Evolutionary conservation across 2,113 vertebrate genomes (phyloP).

Genomic region (Myotis brandtii): DNA sequence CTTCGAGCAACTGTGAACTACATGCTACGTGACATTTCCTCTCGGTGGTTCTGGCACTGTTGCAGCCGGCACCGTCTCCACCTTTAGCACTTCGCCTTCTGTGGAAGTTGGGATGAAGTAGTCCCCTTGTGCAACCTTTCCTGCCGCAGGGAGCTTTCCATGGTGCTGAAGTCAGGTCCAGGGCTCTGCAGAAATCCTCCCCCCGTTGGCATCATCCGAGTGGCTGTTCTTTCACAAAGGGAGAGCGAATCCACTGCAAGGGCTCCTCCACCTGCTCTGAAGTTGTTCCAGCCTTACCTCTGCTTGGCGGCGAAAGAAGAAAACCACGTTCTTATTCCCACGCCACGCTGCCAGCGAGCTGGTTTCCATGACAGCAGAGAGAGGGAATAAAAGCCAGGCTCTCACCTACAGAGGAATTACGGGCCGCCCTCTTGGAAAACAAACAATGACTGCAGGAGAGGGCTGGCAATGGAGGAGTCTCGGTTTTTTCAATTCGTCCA

Average conservation of each 20-base stretch:
- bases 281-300: neutral
- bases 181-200: neutral
- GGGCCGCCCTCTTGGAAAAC: slow-evolving; percentile 53
- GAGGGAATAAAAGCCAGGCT: slow-evolving; percentile 50
- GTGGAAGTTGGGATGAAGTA: neutral
- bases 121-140: neutral
- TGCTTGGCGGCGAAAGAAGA: neutral
- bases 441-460: slow-evolving; percentile 28
- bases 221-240: neutral
- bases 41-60: neutral
- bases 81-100: neutral
- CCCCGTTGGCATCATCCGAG: neutral
- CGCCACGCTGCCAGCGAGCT: neutral
- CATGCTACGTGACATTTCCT: neutral
- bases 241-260: neutral
- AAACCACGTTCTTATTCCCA: slow-evolving; percentile 26
- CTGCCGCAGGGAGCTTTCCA: neutral
- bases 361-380: slow-evolving; percentile 78
- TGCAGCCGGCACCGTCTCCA: neutral
- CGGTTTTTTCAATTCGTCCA: neutral
- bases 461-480: neutral
- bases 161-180: slow-evolving; percentile 55
- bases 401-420: slow-evolving; percentile 59
- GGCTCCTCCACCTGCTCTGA: neutral
- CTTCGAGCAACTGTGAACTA: neutral